These are phyloP conservation scores for Apostichopus californicus DNA, from an alignment of 35 echinoderm and acorn worm species.

Conservation along the genomic window DNA sequence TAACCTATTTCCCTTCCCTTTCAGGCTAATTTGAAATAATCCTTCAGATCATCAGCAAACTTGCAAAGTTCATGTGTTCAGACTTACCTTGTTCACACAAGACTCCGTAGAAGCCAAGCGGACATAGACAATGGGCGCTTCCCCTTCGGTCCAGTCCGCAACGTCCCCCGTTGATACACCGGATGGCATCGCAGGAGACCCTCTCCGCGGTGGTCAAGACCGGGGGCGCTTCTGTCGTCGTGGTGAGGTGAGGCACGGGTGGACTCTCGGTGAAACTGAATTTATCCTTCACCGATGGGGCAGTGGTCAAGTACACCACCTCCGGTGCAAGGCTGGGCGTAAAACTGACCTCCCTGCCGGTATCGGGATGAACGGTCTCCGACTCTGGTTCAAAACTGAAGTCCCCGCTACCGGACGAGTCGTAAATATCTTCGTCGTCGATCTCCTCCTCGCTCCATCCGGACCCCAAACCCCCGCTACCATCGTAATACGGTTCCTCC, in stretches of 20 bases:
- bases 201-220: background rate
- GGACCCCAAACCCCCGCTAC: background rate
- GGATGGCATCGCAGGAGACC: background rate
- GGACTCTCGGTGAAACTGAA: background rate
- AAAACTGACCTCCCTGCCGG: background rate
- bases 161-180: slow-evolving; percentile 23
- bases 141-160: slow-evolving; percentile 20
- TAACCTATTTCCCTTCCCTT: too few relatives aligned
- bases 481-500: background rate
- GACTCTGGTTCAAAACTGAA: background rate
- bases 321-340: background rate
- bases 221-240: background rate
- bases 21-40: too few relatives aligned
- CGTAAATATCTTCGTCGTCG: slow-evolving; percentile 49
- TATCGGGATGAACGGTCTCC: background rate
- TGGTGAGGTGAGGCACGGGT: background rate
- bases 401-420: slow-evolving; percentile 5
- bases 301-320: background rate
- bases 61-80: background rate
- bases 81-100: slow-evolving; percentile 41
- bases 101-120: slow-evolving; percentile 12
- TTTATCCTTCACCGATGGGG: background rate
- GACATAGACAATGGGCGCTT: slow-evolving; percentile 44
- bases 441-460: background rate
- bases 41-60: too few relatives aligned